Conservation (phyloP, 2,113 vertebrate genomes). For the Phaethon lepturus region DNA sequence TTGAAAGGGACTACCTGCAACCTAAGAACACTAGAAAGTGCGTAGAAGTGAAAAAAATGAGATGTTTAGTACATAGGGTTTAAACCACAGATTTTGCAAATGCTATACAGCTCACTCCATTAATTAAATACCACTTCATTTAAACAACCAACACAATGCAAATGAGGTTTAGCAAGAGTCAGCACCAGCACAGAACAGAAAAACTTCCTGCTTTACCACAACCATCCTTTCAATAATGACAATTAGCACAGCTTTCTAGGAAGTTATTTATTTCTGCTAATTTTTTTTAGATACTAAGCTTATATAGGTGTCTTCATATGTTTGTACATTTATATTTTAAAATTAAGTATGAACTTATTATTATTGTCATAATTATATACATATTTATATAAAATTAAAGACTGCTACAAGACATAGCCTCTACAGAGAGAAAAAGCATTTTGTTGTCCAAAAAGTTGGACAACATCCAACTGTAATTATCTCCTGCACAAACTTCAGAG, state of each 20-base stretch:
- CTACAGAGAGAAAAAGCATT: background rate
- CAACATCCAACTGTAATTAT: background rate
- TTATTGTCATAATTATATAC: background rate
- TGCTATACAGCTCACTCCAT: background rate
- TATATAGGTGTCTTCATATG: background rate
- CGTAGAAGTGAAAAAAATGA: background rate
- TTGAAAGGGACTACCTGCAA: background rate
- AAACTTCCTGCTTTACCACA: background rate
- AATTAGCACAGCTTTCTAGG: background rate
- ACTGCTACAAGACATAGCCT: fast-evolving
- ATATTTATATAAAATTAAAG: background rate
- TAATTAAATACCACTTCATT: background rate
- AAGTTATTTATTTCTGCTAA: background rate
- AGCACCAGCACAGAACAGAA: background rate
- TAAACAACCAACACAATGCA: background rate
- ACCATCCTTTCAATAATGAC: background rate
- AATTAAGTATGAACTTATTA: background rate
- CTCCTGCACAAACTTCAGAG: background rate
- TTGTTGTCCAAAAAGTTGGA: no score
- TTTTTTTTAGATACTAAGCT: background rate
- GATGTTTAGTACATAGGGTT: background rate
- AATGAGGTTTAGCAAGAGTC: background rate
- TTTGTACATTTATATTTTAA: background rate
- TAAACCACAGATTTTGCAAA: background rate
- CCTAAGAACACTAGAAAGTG: background rate